Conservation (phyloP, 2,113 vertebrate species). For the Arothron firmamentum region DNA sequence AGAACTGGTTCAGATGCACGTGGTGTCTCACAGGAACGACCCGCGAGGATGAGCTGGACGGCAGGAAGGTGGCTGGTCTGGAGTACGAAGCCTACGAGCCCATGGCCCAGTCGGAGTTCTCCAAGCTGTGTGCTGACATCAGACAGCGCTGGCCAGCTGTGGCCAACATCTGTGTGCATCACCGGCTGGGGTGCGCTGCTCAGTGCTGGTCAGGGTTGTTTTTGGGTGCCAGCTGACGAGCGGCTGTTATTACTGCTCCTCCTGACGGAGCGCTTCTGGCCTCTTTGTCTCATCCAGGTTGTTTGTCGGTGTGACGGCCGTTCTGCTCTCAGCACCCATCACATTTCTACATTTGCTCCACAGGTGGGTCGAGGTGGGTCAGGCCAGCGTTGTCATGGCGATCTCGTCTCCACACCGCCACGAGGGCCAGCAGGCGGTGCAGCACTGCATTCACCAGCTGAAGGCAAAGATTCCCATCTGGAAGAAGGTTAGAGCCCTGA, state of each 20-base stretch:
- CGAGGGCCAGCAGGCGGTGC: constrained; percentile 84
- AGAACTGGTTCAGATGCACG: background rate
- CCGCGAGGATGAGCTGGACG: constrained; percentile 81
- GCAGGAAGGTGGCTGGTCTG: constrained; percentile 82
- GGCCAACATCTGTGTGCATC: constrained; percentile 81
- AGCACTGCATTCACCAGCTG: constrained; percentile 79
- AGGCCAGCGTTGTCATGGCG: constrained; percentile 87
- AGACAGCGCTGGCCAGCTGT: constrained; percentile 82
- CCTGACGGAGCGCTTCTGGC: background rate
- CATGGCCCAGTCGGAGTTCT: constrained; percentile 87
- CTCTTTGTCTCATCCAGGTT: background rate
- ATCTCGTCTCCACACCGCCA: constrained; percentile 87
- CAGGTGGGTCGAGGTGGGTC: constrained; percentile 81
- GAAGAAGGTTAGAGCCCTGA: constrained; percentile 79
- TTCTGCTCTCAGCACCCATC: background rate
- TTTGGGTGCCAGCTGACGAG: no score
- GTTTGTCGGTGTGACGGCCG: background rate
- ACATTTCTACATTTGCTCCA: background rate
- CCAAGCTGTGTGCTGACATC: constrained; percentile 80
- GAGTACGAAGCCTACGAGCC: constrained; percentile 88
- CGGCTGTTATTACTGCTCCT: no score
- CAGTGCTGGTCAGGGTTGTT: background rate
- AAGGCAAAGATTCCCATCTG: constrained; percentile 89
- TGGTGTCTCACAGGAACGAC: constrained; percentile 77
- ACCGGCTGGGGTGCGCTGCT: constrained; percentile 83